phyloP scores from a whole-genome alignment of 2,888 invertebrate genomes.

The Teinopalpus imperialis region DNA sequence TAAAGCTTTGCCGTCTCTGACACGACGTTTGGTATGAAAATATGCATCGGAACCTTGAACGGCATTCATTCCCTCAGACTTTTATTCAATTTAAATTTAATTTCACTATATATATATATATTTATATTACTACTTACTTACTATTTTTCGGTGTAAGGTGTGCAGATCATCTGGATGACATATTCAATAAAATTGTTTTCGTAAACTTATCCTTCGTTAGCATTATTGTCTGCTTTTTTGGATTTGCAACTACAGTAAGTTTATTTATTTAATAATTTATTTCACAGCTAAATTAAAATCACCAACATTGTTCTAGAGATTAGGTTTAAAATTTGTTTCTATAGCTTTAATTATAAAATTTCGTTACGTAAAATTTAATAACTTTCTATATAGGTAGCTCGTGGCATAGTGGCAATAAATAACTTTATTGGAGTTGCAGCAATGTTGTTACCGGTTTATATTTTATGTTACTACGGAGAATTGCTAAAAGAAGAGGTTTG shows the following conservation, averaged over 20 bases:
- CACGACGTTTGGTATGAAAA: too few species aligned
- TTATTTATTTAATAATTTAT: neutral
- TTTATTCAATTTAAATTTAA: too few species aligned
- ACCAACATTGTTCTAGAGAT: too few species aligned
- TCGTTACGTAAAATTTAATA: too few species aligned
- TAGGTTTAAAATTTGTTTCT: conserved; percentile 5
- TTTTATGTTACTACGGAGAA: conserved; percentile 48
- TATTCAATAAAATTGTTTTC: conserved; percentile 52
- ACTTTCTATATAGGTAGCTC: too few species aligned
- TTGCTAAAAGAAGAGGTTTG: conserved; percentile 45
- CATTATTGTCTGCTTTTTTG: conserved; percentile 52
- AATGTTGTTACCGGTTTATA: conserved; percentile 40
- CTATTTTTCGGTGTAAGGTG: too few species aligned
- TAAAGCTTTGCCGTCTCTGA: too few species aligned
- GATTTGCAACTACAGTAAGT: conserved; percentile 49
- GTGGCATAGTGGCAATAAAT: conserved; percentile 35
- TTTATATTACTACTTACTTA: too few species aligned
- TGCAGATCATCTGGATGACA: conserved; percentile 40
- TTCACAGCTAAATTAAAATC: conserved; percentile 11
- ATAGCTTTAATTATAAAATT: too few species aligned
- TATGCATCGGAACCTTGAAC: too few species aligned
- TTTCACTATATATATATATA: too few species aligned
- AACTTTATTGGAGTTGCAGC: conserved; percentile 41
- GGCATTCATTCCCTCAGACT: too few species aligned
- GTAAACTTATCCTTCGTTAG: conserved; percentile 46